These are phyloP conservation scores for Emydura subglobosa DNA, from an alignment of 2,113 vertebrate genomes.

Conservation along the genomic window DNA sequence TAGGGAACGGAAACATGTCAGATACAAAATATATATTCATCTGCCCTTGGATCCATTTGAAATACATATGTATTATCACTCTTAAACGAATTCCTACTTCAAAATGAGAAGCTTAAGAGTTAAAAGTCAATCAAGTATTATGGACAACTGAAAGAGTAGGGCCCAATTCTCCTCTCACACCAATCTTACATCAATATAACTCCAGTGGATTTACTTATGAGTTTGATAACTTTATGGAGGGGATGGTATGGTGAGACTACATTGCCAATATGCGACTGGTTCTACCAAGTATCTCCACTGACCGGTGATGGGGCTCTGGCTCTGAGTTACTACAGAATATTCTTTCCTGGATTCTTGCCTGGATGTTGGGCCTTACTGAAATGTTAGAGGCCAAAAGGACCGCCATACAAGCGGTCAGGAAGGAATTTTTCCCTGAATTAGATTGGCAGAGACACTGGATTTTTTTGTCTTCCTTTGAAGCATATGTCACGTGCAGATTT, in stretches of 20 bases:
- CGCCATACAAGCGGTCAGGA: neutral
- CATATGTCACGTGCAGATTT: neutral
- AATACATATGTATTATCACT: neutral
- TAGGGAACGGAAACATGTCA: neutral
- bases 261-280: neutral
- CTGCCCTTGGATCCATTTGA: neutral
- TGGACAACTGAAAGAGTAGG: neutral
- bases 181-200: neutral
- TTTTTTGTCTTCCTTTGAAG: neutral
- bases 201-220: fast-evolving
- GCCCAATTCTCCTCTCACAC: neutral
- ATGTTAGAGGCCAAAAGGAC: neutral
- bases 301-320: neutral
- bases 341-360: neutral
- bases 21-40: neutral
- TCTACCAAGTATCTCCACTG: neutral
- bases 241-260: neutral
- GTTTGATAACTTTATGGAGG: neutral
- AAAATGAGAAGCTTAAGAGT: neutral
- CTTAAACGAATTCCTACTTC: too few species aligned
- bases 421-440: neutral
- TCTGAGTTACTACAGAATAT: neutral
- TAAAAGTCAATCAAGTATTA: neutral
- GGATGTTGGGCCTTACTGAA: neutral
- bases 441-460: neutral